Evolutionary conservation across 1,140 invertebrate genomes (phyloP).

Genomic region (Bombus superbus): DNA sequence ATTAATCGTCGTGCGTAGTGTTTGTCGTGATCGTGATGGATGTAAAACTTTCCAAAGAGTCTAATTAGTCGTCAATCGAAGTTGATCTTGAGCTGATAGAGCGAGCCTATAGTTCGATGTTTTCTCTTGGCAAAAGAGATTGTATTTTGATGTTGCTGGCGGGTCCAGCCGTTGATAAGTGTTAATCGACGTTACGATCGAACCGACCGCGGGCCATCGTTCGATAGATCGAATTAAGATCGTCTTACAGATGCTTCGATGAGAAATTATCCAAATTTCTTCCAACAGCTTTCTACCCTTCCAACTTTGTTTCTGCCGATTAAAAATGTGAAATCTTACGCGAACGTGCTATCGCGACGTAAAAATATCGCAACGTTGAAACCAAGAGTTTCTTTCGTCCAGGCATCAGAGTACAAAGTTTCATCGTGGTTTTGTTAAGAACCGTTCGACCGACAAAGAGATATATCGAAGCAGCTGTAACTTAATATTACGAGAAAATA

Average conservation of each 20-base stretch:
- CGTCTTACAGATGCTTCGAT: conserved; percentile 5
- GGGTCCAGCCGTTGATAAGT: conserved; percentile 50
- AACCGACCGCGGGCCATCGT: conserved; percentile 15
- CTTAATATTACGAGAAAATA: not conserved
- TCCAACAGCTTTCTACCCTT: not conserved
- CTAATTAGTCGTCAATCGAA: conserved; percentile 35
- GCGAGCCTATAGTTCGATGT: conserved; percentile 30
- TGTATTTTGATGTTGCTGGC: conserved; percentile 57
- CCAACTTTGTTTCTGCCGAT: not conserved
- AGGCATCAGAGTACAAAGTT: not conserved
- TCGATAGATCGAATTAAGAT: not conserved
- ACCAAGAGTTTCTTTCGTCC: not conserved
- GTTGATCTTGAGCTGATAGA: not conserved
- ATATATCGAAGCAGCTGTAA: conserved; percentile 3
- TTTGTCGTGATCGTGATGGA: conserved; percentile 19
- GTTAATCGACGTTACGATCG: conserved; percentile 37
- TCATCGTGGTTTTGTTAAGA: too few species aligned
- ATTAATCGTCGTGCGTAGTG: conserved; percentile 25
- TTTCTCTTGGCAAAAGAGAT: not conserved
- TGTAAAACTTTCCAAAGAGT: conserved; percentile 29
- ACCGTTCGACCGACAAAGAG: not conserved
- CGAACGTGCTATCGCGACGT: not conserved
- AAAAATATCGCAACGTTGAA: not conserved
- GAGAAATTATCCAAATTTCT: not conserved
- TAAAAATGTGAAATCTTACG: not conserved